These are phyloP conservation scores for Parthenolecanium corni DNA, from an alignment of 2,888 invertebrate genomes.

Conservation along the genomic window DNA sequence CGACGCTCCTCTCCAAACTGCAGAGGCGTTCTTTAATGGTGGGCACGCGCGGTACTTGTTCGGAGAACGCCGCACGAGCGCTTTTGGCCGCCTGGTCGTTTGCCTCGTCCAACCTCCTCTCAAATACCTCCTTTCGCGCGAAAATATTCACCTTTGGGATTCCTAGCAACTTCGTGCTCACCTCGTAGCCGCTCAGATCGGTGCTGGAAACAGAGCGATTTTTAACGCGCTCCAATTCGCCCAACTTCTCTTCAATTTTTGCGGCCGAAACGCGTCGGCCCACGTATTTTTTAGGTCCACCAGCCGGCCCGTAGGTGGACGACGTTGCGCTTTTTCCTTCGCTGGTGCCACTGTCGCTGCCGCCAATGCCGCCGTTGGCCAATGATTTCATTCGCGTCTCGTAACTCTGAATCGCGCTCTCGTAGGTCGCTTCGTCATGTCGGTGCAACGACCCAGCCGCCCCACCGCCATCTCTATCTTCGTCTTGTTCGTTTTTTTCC, in stretches of 20 bases:
- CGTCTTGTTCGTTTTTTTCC: slow-evolving; percentile 6
- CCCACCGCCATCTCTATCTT: slow-evolving; percentile 14
- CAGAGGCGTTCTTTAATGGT: slow-evolving; percentile 7
- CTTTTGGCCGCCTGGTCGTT: neutral
- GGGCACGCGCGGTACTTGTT: neutral
- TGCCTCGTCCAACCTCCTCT: slow-evolving; percentile 41
- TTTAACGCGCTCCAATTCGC: slow-evolving; percentile 37
- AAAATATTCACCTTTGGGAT: slow-evolving; percentile 61
- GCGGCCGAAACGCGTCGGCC: slow-evolving; percentile 38
- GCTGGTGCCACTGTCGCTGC: neutral
- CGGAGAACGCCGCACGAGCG: too few species aligned
- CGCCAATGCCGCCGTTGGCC: slow-evolving; percentile 1
- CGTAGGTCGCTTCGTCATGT: neutral
- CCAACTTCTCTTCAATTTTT: slow-evolving; percentile 52
- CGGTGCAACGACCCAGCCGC: neutral
- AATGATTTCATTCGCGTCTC: slow-evolving; percentile 7
- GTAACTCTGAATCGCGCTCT: slow-evolving; percentile 18
- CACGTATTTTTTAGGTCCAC: neutral
- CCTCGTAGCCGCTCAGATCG: slow-evolving; percentile 42
- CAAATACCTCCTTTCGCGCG: slow-evolving; percentile 71
- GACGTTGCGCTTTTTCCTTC: neutral
- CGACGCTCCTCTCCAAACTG: neutral
- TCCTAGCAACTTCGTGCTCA: neutral
- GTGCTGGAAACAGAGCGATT: slow-evolving; percentile 33
- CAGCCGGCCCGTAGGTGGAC: neutral